These are phyloP conservation scores for Accipiter cooperii DNA, from an alignment of 2,113 vertebrate species.

Conservation along the genomic window DNA sequence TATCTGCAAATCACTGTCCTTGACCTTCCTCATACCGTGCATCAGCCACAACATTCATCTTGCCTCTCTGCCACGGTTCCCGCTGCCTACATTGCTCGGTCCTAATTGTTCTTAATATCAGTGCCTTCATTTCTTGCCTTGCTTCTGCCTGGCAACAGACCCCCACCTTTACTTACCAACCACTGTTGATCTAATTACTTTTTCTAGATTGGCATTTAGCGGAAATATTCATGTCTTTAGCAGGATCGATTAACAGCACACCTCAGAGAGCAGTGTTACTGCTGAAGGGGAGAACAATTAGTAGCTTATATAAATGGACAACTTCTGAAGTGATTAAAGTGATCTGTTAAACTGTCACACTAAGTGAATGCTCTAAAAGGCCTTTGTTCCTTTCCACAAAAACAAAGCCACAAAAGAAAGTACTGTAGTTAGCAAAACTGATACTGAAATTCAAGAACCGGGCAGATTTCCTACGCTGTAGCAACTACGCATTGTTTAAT, in stretches of 20 bases:
- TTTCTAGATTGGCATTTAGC: neutral
- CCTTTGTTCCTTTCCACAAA: neutral
- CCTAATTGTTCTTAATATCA: neutral
- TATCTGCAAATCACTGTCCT: neutral
- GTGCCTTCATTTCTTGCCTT: neutral
- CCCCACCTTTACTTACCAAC: neutral
- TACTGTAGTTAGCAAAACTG: neutral
- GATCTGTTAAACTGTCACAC: conserved; percentile 5
- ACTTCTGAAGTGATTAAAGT: conserved; percentile 39
- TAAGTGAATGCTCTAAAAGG: neutral
- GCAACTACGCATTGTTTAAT: neutral
- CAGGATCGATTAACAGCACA: conserved; percentile 2
- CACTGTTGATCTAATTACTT: conserved; percentile 7
- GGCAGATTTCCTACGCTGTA: neutral
- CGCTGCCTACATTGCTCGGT: neutral
- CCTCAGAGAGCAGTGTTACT: conserved; percentile 11
- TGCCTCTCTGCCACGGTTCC: neutral
- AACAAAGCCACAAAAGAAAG: neutral
- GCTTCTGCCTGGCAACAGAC: neutral
- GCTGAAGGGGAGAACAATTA: conserved; percentile 38
- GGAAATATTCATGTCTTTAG: conserved; percentile 30
- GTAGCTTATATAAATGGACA: conserved; percentile 19
- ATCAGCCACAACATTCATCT: neutral
- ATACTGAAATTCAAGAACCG: neutral
- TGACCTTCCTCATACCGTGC: neutral